These are phyloP conservation scores for Drosophila serrata DNA, from an alignment of 1,140 invertebrate species.

Conservation along the genomic window DNA sequence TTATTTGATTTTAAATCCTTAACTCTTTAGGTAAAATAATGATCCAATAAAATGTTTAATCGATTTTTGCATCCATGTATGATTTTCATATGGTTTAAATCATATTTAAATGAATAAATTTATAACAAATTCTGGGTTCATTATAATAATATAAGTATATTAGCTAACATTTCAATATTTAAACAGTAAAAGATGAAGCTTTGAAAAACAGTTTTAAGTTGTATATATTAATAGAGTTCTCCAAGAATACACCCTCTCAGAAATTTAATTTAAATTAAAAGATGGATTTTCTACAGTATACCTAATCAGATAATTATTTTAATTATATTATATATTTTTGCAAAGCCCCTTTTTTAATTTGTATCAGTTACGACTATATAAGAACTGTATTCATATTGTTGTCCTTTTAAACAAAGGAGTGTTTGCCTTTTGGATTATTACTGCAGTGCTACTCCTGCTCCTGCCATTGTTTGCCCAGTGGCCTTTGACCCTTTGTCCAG, in stretches of 20 bases:
- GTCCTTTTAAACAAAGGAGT: background rate
- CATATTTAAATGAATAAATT: too few species aligned
- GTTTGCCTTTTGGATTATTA: conserved; percentile 23
- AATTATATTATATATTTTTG: background rate
- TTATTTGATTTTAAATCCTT: background rate
- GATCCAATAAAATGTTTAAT: too few species aligned
- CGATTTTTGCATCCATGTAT: too few species aligned
- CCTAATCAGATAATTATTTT: background rate
- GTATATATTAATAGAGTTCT: background rate
- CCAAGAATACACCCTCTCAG: background rate
- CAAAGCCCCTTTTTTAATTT: background rate
- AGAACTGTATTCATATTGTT: background rate
- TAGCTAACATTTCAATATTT: background rate
- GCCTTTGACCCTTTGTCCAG: conserved; percentile 55
- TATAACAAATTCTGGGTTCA: background rate
- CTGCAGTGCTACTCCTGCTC: conserved; percentile 7
- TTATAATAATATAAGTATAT: background rate
- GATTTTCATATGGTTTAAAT: too few species aligned
- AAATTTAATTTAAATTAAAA: background rate
- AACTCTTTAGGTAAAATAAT: too few species aligned
- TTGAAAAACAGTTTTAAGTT: background rate
- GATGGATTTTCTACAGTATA: background rate
- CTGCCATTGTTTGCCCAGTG: conserved; percentile 42
- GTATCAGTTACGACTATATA: background rate
- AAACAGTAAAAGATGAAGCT: background rate